Percentiles rank a stretch among this genome's conserved stretches.
phyloP scores from a whole-genome alignment of 1,140 invertebrate genomes.

The Caenorhabditis briggsae region DNA sequence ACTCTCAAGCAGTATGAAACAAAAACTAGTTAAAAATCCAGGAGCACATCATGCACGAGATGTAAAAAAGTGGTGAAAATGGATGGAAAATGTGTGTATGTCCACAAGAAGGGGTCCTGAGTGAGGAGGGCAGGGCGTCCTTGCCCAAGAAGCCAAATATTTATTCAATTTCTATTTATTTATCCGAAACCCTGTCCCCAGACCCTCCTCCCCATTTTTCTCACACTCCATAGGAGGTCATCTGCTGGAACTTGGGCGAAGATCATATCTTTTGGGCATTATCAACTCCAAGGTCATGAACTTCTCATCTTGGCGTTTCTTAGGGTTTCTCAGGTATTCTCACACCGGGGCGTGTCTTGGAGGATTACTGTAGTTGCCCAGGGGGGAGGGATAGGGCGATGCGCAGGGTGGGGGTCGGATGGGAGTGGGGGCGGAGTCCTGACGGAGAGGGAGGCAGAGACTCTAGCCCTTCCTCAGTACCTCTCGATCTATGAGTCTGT shows the following conservation, averaged over 20 bases:
- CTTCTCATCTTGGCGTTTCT: background rate
- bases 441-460: background rate
- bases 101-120: conserved; percentile 16
- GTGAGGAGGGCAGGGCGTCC: background rate
- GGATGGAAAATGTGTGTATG: conserved; percentile 8
- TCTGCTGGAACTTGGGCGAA: background rate
- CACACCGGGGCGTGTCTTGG: background rate
- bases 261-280: too few relatives aligned
- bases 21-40: background rate
- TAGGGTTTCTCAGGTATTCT: background rate
- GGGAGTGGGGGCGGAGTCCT: background rate
- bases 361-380: background rate
- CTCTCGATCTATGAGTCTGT: background rate
- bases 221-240: background rate
- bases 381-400: background rate
- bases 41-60: background rate
- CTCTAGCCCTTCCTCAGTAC: conserved; percentile 11
- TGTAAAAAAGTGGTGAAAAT: conserved; percentile 18
- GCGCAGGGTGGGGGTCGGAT: background rate
- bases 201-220: background rate
- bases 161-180: conserved; percentile 57
- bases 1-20: background rate
- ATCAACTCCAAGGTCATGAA: background rate
- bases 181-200: background rate
- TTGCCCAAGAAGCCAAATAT: conserved; percentile 56